Base-by-base conservation (phyloP, 2,888 invertebrate species). In the Caprella mutica region DNA sequence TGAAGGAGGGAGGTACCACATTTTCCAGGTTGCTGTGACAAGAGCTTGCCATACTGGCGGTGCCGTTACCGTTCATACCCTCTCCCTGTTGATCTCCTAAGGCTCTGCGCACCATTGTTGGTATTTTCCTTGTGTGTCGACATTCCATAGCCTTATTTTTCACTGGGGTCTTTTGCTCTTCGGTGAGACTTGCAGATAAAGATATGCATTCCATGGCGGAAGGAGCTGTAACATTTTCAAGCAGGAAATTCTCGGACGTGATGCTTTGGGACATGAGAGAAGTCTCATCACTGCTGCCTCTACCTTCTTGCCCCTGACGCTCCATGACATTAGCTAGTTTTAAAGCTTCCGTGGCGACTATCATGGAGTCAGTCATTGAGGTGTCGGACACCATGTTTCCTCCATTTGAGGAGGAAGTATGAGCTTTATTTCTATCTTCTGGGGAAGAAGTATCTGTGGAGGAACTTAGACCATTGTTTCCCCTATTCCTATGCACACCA, bases 1-100 rank as follows among this genome's bases (percentile, higher is more conserved):
- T 83, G 65, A 84, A 79, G 0, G 87, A 86, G 0, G 90, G 88
- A 3, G 89, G 88, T 70, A 86, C 86, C 3, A 88, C 80, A 64
- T 84, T 83, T 30, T 90, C 89, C 29, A 88, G 73, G 69, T 86
- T 85, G 5, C 80, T 80, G 42, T 77, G 73, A 39, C 75, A 76
- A 63, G 75, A 76, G 1, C 75, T 29, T 5, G 58, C 64, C 73
- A 69, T 1, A 76, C 65, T 65, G 39, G 58, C 55, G 42, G 59
- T 58, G n/a, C 64, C 61, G 17, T 57, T 44, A 1, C 63, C 65
- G 42, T 52, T 44, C 4, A 21, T 30, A 40, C 40, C 23, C 21
- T 17, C 23, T 19, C 38, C 24, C n/a, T 59, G 58, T 17, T 59
- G 77, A 64, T 81, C 80, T 35, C 77, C 81, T 0, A 87, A 71